A percentile compares a stretch with the other conserved stretches of the same genome.
Evolutionary conservation across 2,797 vertebrate species (phyloP).

Genomic region (Falco berigora): DNA sequence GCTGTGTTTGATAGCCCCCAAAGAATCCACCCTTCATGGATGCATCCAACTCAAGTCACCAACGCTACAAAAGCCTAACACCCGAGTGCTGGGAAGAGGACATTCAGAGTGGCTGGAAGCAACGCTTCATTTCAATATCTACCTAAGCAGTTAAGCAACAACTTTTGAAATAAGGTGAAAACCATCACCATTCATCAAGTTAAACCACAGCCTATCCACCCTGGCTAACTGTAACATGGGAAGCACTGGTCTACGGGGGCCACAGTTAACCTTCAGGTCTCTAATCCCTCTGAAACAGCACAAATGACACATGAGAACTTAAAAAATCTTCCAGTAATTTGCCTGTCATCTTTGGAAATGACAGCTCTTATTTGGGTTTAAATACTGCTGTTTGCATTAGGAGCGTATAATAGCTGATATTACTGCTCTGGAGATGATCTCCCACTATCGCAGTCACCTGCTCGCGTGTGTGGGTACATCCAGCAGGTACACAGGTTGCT

Average conservation of each 20-base stretch:
- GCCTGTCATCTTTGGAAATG: background rate
- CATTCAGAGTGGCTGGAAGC: background rate
- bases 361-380: background rate
- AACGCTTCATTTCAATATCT: background rate
- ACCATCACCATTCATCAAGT: background rate
- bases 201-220: background rate
- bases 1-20: background rate
- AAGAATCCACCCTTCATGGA: background rate
- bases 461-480: background rate
- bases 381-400: background rate
- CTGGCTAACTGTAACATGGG: background rate
- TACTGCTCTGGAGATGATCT: background rate
- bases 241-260: background rate
- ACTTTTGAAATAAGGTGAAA: background rate
- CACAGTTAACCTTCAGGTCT: background rate
- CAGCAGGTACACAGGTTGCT: background rate
- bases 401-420: background rate
- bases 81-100: background rate
- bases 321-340: background rate
- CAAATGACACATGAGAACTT: background rate
- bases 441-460: background rate
- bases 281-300: background rate
- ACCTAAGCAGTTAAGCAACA: background rate
- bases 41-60: rapidly evolving
- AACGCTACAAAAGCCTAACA: background rate